phyloP scores from a whole-genome alignment of 2,888 invertebrate species.

The Tetragnatha montana region DNA sequence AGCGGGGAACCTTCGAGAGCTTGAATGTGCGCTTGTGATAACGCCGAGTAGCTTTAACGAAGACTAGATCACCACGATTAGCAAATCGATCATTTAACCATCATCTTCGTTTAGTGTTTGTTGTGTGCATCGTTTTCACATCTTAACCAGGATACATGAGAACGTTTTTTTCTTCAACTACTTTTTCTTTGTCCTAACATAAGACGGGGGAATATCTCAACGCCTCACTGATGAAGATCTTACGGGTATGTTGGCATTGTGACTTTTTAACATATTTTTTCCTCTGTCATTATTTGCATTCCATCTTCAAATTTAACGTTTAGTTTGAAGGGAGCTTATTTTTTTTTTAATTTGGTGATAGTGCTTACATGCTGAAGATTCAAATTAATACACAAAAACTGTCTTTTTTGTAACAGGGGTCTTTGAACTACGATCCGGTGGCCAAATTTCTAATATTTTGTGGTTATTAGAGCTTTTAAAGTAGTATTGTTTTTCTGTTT shows the following conservation, averaged over 20 bases:
- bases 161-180: neutral
- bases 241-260: slow-evolving; percentile 49
- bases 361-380: neutral
- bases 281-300: neutral
- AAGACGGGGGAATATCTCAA: neutral
- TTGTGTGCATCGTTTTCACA: neutral
- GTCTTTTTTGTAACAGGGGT: no score
- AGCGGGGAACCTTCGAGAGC: neutral
- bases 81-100: neutral
- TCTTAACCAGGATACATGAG: neutral
- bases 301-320: neutral
- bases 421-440: no score
- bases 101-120: neutral
- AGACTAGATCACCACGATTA: neutral
- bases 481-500: no score
- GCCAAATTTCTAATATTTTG: no score
- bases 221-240: slow-evolving; percentile 1
- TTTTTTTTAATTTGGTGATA: neutral
- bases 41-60: slow-evolving; percentile 23
- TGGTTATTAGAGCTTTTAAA: no score
- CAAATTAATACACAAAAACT: no score
- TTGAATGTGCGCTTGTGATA: slow-evolving; percentile 46
- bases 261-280: slow-evolving; percentile 7
- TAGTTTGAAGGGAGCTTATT: slow-evolving; percentile 12
- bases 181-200: neutral